Percentiles rank a stretch among this genome's conserved stretches.
phyloP scores from a whole-genome alignment of 2,797 vertebrate genomes.

The Bufotes viridis region DNA sequence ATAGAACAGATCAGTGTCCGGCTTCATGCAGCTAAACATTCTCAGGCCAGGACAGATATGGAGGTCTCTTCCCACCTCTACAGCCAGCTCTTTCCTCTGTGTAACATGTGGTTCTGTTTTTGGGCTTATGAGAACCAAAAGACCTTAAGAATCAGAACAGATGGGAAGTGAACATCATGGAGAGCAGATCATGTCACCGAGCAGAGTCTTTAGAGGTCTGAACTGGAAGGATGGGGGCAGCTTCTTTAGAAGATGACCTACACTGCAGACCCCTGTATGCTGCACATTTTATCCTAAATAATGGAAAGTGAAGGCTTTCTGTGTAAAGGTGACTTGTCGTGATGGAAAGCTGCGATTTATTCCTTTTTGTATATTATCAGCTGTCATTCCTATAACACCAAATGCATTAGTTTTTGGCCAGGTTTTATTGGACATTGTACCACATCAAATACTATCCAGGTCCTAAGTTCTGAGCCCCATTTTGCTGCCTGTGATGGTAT shows the following conservation, averaged over 20 bases:
- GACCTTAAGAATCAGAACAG: slow-evolving; percentile 24
- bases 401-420: background rate
- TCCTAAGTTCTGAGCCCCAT: too few species aligned
- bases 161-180: background rate
- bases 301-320: background rate
- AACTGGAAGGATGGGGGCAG: background rate
- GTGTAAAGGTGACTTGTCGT: background rate
- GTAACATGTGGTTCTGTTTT: slow-evolving; percentile 72
- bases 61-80: background rate
- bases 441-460: too few species aligned
- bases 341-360: background rate
- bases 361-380: background rate
- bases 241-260: background rate
- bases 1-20: slow-evolving; percentile 19
- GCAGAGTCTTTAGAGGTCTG: background rate
- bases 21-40: slow-evolving; percentile 4
- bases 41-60: slow-evolving; percentile 17
- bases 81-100: slow-evolving; percentile 15
- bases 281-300: background rate
- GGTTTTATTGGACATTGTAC: too few species aligned
- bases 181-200: background rate
- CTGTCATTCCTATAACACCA: background rate
- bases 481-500: too few species aligned
- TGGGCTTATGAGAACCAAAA: slow-evolving; percentile 50
- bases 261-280: background rate